Evolutionary conservation across 2,888 invertebrate species (phyloP).

Genomic region (Eupithecia inturbata): DNA sequence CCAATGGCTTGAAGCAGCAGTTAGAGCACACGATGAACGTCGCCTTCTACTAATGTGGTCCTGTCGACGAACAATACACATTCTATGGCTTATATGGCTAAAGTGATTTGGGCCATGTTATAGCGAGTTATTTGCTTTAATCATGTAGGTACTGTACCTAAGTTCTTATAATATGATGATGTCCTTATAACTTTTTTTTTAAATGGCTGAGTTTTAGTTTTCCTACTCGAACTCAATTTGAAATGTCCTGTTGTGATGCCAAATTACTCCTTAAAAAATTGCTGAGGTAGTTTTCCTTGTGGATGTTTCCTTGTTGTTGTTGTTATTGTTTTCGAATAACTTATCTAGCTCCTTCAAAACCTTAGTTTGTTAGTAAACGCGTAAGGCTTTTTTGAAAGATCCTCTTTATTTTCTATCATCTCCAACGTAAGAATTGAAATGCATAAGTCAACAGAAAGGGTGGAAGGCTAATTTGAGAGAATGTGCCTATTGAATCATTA

Average conservation of each 20-base stretch:
- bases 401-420: background rate
- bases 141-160: background rate
- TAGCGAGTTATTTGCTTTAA: background rate
- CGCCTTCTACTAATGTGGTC: constrained; percentile 18
- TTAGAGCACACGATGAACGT: background rate
- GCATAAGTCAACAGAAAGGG: background rate
- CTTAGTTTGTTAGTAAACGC: background rate
- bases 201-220: background rate
- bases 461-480: background rate
- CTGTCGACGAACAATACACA: constrained; percentile 20
- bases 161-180: background rate
- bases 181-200: background rate
- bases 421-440: background rate
- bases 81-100: constrained; percentile 22
- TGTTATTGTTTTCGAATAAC: no score
- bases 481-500: background rate
- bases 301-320: background rate
- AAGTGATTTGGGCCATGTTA: constrained; percentile 14
- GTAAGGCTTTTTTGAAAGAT: background rate
- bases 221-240: background rate
- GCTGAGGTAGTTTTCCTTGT: background rate
- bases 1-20: background rate
- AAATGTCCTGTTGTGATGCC: background rate
- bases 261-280: background rate
- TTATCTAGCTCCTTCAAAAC: background rate